Conservation (phyloP, 2,113 vertebrate genomes). For the Cacatua alba region DNA sequence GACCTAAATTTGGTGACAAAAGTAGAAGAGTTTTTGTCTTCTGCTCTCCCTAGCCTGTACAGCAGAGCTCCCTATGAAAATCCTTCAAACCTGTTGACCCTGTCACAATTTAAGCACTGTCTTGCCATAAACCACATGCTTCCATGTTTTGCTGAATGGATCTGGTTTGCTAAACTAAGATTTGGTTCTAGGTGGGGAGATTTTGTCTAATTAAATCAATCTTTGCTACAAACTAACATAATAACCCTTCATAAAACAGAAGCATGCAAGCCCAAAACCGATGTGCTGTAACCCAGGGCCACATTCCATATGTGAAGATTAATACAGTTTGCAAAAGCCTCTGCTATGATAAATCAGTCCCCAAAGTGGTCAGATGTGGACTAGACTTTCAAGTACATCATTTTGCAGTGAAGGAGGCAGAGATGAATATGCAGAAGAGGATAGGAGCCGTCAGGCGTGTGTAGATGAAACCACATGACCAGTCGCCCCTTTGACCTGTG, state of each 20-base stretch:
- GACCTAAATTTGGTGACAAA: neutral
- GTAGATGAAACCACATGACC: neutral
- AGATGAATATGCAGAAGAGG: slow-evolving; percentile 55
- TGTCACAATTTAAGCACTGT: neutral
- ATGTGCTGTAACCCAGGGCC: neutral
- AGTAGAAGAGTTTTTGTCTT: neutral
- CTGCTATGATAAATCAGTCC: slow-evolving; percentile 36
- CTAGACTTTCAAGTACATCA: slow-evolving; percentile 54
- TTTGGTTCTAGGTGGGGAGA: neutral
- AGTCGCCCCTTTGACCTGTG: neutral
- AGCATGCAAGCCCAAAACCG: neutral
- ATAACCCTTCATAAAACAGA: neutral
- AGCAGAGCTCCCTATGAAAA: neutral
- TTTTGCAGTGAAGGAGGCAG: slow-evolving; percentile 25
- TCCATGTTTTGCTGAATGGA: neutral
- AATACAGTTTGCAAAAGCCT: slow-evolving; percentile 25
- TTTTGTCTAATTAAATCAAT: slow-evolving; percentile 42
- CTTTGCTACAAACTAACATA: neutral
- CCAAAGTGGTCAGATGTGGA: slow-evolving; percentile 48
- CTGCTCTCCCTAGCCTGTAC: neutral
- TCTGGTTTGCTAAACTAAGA: slow-evolving; percentile 5
- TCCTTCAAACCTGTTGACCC: neutral
- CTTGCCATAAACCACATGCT: neutral
- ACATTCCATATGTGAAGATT: slow-evolving; percentile 17
- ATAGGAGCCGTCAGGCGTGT: slow-evolving; percentile 8